Evolutionary conservation across 1,140 invertebrate species (phyloP).

Genomic region (Penaeus vannamei): DNA sequence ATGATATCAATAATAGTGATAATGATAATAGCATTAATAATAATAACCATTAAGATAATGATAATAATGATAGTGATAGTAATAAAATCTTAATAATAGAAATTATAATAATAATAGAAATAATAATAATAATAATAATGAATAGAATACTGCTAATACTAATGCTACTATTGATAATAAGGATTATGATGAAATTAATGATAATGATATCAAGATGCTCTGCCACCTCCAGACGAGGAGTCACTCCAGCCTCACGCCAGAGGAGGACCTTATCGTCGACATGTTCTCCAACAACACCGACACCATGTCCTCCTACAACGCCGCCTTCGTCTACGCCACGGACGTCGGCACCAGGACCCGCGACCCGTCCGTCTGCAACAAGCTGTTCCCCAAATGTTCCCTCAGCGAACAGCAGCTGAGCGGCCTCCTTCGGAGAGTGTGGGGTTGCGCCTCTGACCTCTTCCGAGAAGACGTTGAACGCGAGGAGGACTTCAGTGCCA

Average conservation of each 20-base stretch:
- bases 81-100: no score
- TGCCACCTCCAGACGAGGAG: background rate
- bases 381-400: constrained; percentile 42
- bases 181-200: no score
- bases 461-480: background rate
- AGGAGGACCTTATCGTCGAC: constrained; percentile 26
- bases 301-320: constrained; percentile 25
- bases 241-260: background rate
- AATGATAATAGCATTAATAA: no score
- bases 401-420: background rate
- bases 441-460: constrained; percentile 23
- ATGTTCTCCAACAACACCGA: constrained; percentile 42
- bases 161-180: no score
- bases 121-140: no score
- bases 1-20: no score
- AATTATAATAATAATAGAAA: no score
- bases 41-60: no score
- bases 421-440: constrained; percentile 26
- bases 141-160: no score
- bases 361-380: constrained; percentile 32
- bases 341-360: constrained; percentile 26
- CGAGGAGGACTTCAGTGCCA: no score
- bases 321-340: constrained; percentile 44
- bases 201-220: no score
- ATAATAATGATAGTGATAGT: no score